Conservation (phyloP, 2,797 vertebrate genomes). For the Chelmon rostratus region DNA sequence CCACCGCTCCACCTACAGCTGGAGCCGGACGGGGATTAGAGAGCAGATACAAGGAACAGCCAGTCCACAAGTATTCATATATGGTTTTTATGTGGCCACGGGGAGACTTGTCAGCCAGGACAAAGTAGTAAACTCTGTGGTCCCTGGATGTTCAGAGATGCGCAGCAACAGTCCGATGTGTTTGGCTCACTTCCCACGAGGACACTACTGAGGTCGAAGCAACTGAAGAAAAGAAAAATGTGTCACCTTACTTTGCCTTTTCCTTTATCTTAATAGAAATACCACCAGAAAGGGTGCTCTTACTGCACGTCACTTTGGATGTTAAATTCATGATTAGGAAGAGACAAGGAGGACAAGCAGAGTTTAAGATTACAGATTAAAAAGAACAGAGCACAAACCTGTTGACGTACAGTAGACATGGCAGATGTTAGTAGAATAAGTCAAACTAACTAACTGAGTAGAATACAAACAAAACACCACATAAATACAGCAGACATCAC, state of each 20-base stretch:
- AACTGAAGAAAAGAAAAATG: conserved; percentile 2
- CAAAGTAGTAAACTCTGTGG: not conserved
- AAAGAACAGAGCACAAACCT: not conserved
- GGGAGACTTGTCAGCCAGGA: not conserved
- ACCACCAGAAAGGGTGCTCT: not conserved
- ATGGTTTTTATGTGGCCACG: not conserved
- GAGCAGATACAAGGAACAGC: conserved; percentile 22
- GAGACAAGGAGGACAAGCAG: no score
- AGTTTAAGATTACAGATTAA: no score
- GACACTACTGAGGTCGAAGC: conserved; percentile 3
- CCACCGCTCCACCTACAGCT: conserved; percentile 57
- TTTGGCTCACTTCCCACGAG: not conserved
- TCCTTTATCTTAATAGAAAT: conserved; percentile 5
- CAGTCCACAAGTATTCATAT: conserved; percentile 11
- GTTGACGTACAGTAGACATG: no score
- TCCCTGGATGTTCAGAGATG: not conserved
- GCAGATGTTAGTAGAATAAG: not conserved
- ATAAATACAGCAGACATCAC: not conserved
- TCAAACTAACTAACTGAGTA: not conserved
- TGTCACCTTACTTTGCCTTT: not conserved
- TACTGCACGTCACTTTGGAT: not conserved
- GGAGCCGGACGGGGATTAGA: conserved; percentile 44
- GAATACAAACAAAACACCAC: not conserved
- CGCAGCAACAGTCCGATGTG: not conserved
- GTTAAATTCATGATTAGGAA: not conserved